phyloP scores from a whole-genome alignment of 2,113 vertebrate species.

The Puffinus mauretanicus region DNA sequence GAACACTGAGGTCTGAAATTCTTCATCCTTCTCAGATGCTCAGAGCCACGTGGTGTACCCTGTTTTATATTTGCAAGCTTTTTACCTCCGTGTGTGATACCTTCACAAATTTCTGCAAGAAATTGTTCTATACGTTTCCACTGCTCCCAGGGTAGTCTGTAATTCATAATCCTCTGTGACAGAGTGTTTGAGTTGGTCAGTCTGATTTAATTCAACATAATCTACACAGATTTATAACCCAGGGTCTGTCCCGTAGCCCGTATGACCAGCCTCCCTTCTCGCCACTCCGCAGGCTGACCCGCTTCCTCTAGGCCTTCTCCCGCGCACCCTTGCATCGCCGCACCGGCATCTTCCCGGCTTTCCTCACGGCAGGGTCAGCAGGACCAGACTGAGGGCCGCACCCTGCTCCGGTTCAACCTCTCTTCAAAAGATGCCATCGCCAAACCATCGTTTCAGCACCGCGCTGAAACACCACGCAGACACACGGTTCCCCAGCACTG shows the following conservation, averaged over 20 bases:
- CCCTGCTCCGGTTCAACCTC: fast-evolving
- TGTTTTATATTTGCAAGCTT: not conserved
- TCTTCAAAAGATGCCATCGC: not conserved
- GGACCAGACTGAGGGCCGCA: fast-evolving
- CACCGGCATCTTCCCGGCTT: fast-evolving
- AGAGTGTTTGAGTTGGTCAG: no score
- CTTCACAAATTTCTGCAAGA: not conserved
- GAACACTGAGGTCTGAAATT: not conserved
- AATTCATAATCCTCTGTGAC: not conserved
- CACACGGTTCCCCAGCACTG: fast-evolving
- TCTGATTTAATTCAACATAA: no score
- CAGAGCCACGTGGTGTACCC: fast-evolving
- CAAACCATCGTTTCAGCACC: not conserved
- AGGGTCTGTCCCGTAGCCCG: fast-evolving
- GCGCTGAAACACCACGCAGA: fast-evolving
- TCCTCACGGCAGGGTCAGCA: not conserved
- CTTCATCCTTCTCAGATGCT: not conserved
- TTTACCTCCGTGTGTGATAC: fast-evolving
- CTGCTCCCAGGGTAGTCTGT: not conserved
- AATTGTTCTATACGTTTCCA: not conserved
- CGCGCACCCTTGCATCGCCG: fast-evolving
- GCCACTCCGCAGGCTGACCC: fast-evolving
- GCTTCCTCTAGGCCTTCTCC: not conserved
- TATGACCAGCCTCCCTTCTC: not conserved
- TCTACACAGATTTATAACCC: no score